Evolutionary conservation across 2,888 invertebrate genomes (phyloP), one percentile per base, ranked within the genome.

Genomic region (Lacanobia oleracea): DNA sequence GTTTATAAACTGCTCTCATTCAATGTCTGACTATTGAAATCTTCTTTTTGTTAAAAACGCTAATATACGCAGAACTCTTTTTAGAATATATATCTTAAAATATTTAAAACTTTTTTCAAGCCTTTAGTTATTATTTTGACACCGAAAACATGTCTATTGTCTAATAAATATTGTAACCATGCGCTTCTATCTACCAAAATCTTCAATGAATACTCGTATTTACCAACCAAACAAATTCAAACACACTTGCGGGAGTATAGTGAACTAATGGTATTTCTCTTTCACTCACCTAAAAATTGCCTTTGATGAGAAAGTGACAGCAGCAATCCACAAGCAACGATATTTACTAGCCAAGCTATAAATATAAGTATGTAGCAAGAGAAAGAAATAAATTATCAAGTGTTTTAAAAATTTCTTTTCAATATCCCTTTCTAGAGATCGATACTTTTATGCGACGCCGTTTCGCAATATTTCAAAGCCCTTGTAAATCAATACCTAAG

Each of bases 171-270:
- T 61, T 53, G 21, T 33, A 66, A 56, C 33, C 10, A 63, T 51
- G 56, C 60, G 23, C 56, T n/a, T 71, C 62, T 57, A 53, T 65
- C 50, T 48, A 65, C 23, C 53, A 50, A 64, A 72, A 72, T 67
- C 60, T 74, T 70, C 77, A 86, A 85, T 84, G 82, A 82, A 80
- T 69, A 54, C 73, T 73, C 67, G 70, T 80, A 67, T 79, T 81
- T 87, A 79, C 82, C 79, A 87, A 71, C 80, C 86, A 71, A 82
- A 83, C 77, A 83, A 81, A 75, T 83, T 69, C 61, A 80, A 81
- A 75, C 57, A 71, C 65, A 72, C 66, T 59, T 65, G 70, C 68
- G 81, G 67, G 60, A 59, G 53, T 64, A 27, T 10, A 27, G 45
- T 21, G 74, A 81, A 83, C 77, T 83, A 74, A 67, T 79, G 21